Evolutionary conservation across 2,113 vertebrate genomes (phyloP), one percentile per base, ranked within the genome.

Genomic region (Pyxicephalus adspersus): DNA sequence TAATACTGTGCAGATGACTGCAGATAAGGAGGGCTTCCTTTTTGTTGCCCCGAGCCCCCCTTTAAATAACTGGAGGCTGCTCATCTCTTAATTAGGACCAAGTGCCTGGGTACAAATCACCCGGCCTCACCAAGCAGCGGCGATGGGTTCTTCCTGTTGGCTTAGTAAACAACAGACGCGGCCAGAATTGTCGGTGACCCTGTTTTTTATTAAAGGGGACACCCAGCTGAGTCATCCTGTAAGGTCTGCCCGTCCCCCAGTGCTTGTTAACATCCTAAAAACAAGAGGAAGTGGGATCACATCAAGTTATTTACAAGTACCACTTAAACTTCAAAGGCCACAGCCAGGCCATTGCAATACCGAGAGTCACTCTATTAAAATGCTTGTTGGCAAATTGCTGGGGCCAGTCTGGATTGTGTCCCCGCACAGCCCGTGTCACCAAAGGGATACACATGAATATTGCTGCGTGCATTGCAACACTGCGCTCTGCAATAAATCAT

Each of bases 241-340:
- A 88, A 90, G 90, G 87, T 86, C 89, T 91, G 90, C 90, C 91
- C 89, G 88, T 89, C 90, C 86, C 89, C 90, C 90, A 91, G 87
- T 89, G 89, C 91, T 94, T 94, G 93, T 92, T 94, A 94, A 94
- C 92, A 93, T 90, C 87, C 88, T 92, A 90, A 91, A n/a, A 93
- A 92, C 90, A 89, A 94, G 92, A 94, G 91, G 92, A 92, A 92
- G 88, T 89, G 89, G 85, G 88, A 86, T 85, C 85, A 90, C 91
- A 92, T 93, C 90, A 92, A 93, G 91, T 90, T 91, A 92, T 94
- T 93, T 94, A 94, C 91, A 93, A 90, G 91, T 90, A 88, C 89
- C 89, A 87, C 92, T 92, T 90, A 92, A 94, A 92, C 68, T 92
- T 94, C 92, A 94, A 94, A 94, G 91, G 85, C 82, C 26, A 34